phyloP scores from a whole-genome alignment of 2,888 invertebrate genomes.

The Trachelus iudaicus region DNA sequence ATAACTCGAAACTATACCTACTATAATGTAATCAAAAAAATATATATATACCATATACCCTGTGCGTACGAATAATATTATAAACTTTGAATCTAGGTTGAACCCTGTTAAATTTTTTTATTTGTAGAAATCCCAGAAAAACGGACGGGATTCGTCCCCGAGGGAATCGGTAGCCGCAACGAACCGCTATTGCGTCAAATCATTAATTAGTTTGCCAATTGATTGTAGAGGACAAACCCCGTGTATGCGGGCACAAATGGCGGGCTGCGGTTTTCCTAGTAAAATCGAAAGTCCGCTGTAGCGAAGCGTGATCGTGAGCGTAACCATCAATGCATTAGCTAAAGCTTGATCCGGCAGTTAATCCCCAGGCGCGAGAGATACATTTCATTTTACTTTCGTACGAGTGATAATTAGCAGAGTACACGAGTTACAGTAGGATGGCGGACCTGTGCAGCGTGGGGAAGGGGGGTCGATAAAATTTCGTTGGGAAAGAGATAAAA shows the following conservation, averaged over 20 bases:
- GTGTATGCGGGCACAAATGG: constrained; percentile 24
- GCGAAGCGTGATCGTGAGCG: neutral
- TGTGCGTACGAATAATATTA: neutral
- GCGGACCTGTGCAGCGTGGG: neutral
- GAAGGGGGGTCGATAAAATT: too few relatives aligned
- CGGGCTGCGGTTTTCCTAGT: constrained; percentile 24
- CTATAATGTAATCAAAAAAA: neutral
- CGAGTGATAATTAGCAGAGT: neutral
- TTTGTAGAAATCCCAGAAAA: neutral
- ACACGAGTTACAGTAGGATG: too few relatives aligned
- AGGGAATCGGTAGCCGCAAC: constrained; percentile 34
- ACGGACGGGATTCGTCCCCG: neutral
- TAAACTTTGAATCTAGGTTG: neutral
- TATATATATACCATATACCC: neutral
- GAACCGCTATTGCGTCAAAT: constrained; percentile 44
- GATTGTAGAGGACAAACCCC: constrained; percentile 34
- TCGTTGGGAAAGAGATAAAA: neutral
- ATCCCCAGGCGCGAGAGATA: neutral
- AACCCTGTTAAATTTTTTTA: neutral
- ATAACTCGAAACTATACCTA: neutral
- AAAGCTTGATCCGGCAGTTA: neutral
- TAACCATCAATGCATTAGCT: neutral
- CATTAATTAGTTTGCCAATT: constrained; percentile 53
- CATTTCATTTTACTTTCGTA: neutral
- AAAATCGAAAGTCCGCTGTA: constrained; percentile 17